These are phyloP conservation scores for Siniperca chuatsi DNA, from an alignment of 2,113 vertebrate genomes.

Conservation along the genomic window DNA sequence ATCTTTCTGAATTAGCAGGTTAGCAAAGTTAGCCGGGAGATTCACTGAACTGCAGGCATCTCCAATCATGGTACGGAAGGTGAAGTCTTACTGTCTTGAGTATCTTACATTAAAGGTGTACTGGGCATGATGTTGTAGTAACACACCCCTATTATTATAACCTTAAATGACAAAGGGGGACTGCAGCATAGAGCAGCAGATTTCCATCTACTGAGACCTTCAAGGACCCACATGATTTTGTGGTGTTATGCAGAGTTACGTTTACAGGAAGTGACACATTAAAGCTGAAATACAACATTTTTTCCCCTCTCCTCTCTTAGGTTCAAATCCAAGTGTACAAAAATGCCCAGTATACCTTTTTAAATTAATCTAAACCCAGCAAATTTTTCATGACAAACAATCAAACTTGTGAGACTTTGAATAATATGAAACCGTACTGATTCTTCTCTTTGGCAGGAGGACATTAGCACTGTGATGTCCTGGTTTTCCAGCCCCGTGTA, in stretches of 20 bases:
- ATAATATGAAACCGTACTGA: background rate
- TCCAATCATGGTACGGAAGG: conserved; percentile 45
- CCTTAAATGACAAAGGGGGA: background rate
- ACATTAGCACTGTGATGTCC: conserved; percentile 43
- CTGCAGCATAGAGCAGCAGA: background rate
- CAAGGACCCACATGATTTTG: too few species aligned
- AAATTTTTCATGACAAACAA: background rate
- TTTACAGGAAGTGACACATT: background rate
- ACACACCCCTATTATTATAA: background rate
- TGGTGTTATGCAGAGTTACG: background rate
- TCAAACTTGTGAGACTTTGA: background rate
- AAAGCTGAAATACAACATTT: background rate
- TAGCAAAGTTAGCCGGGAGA: background rate
- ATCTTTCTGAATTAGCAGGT: background rate
- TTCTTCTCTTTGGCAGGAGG: conserved; percentile 30
- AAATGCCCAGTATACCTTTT: background rate
- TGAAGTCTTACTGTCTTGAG: fast-evolving
- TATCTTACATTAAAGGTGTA: background rate
- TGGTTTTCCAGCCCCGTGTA: conserved; percentile 88
- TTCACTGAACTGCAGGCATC: background rate
- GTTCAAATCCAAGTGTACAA: too few species aligned
- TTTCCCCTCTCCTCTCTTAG: too few species aligned
- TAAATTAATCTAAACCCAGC: background rate
- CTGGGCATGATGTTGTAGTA: background rate
- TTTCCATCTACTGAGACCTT: background rate